Conservation (phyloP, 2,888 invertebrate genomes). For the Balanococcus diminutus region DNA sequence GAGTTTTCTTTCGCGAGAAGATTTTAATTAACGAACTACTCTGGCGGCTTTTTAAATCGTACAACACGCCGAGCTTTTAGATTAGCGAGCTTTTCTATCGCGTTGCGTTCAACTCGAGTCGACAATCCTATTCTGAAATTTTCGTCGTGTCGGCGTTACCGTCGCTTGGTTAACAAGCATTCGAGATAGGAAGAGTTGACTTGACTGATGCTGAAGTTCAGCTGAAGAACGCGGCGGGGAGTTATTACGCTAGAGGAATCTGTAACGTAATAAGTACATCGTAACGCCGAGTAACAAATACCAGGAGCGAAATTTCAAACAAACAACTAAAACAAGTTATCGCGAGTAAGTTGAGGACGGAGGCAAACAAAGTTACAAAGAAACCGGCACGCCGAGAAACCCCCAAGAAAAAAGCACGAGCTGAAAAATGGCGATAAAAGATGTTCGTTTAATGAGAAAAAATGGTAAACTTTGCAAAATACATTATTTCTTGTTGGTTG, state of each 20-base stretch:
- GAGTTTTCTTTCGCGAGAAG: not conserved
- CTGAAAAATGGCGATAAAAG: conserved; percentile 23
- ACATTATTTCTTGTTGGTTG: not conserved
- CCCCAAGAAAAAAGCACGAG: not conserved
- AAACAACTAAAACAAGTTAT: not conserved
- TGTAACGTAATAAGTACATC: not conserved
- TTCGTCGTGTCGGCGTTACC: not conserved
- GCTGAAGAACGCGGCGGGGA: not conserved
- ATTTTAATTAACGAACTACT: conserved; percentile 19
- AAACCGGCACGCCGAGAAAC: not conserved
- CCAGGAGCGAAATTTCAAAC: not conserved
- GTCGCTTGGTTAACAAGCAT: not conserved
- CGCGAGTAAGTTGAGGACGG: not conserved
- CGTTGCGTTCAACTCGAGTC: not conserved
- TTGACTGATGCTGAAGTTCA: not conserved
- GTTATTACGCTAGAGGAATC: not conserved
- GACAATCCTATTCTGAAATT: not conserved
- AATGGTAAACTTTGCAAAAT: conserved; percentile 19
- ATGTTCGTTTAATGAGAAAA: conserved; percentile 23
- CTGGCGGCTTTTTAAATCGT: not conserved
- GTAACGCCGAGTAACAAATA: not conserved
- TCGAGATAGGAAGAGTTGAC: not conserved
- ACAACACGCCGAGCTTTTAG: not conserved
- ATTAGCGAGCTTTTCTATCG: conserved; percentile 3
- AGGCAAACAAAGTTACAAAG: not conserved